Evolutionary conservation across 2,797 vertebrate genomes (phyloP), one percentile per base, ranked within the genome.

Genomic region (Gallinago solitaria): DNA sequence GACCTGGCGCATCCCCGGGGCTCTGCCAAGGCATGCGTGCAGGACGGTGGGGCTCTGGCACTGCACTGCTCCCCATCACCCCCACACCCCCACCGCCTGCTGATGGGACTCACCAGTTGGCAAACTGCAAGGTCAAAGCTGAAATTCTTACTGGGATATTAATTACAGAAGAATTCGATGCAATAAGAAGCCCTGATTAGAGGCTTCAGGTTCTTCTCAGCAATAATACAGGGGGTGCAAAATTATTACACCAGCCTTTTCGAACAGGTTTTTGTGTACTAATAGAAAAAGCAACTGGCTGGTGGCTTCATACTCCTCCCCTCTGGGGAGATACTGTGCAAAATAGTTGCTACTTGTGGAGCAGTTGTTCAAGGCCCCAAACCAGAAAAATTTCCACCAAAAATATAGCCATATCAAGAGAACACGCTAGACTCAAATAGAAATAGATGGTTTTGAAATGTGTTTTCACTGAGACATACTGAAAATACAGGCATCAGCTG

Each of bases 401-500:
- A 87, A 90, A 90, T n/a, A 37, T 1, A 50, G 19, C n/a, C 12
- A 69, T 39, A 68, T 27, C 33, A 43, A 86, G 51, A 64, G n/a
- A 80, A 35, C 28, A 71, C 0, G 2, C 21, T 50, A 43, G 65
- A 75, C 54, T 43, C 12, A 82, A 88, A 91, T 3, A 87, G 84
- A 96, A 93, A 91, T 18, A 86, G 50, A 73, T 4, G 16, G 74
- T 76, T 96, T 93, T 56, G 48, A 75, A 93, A 93, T 14, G 16
- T 45, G 13, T 33, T 85, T 92, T 73, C 68, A 80, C 33, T 4
- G 48, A 51, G 74, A 93, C 80, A 78, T 16, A 23, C 56, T 45
- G 83, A 93, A 96, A 95, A 77, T n/a, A 91, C 59, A 91, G 88
- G 88, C 71, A 78, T 35, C 81, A 92, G 79, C 53, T 80, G 76